phyloP scores from a whole-genome alignment of 1,140 invertebrate species.

The Kradibia gibbosae region DNA sequence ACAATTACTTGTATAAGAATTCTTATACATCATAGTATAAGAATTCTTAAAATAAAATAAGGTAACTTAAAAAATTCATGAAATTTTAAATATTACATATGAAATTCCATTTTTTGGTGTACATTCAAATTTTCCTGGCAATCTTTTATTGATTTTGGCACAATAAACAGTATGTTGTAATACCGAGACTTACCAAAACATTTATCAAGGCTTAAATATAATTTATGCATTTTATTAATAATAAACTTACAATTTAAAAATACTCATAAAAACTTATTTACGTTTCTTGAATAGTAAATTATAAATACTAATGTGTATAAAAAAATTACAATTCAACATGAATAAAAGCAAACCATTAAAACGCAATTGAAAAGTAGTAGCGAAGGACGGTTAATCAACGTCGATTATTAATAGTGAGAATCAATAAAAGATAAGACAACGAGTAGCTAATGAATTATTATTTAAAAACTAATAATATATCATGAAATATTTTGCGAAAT shows the following conservation, averaged over 20 bases:
- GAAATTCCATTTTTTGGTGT: background rate
- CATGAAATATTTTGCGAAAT: background rate
- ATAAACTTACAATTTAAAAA: background rate
- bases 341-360: background rate
- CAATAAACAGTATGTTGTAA: slow-evolving; percentile 2
- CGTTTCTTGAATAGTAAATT: background rate
- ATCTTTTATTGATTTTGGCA: slow-evolving; percentile 37
- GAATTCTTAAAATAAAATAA: too few relatives aligned
- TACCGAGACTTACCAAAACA: background rate
- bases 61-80: too few relatives aligned
- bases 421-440: background rate
- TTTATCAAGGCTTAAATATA: slow-evolving; percentile 7
- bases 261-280: background rate
- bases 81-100: background rate
- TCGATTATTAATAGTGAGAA: background rate
- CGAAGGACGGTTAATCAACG: background rate
- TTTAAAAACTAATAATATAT: background rate
- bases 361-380: background rate
- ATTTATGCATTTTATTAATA: background rate
- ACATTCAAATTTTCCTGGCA: slow-evolving; percentile 34
- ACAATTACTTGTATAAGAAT: too few relatives aligned
- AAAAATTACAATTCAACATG: background rate
- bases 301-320: background rate
- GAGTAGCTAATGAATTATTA: background rate
- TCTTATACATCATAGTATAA: too few relatives aligned